phyloP scores from a whole-genome alignment of 2,888 invertebrate genomes.

The Thyatira batis region DNA sequence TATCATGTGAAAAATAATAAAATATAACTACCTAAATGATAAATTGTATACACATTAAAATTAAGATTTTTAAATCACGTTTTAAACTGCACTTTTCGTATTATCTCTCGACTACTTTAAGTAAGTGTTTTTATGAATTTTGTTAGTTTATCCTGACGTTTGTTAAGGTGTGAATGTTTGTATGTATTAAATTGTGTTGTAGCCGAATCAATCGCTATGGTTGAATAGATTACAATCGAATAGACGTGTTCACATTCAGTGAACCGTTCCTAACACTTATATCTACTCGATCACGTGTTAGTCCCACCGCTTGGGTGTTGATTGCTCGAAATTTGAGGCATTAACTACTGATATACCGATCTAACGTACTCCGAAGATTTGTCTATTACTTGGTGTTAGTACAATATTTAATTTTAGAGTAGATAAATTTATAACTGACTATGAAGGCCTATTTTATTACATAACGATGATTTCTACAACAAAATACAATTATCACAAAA shows the following conservation, averaged over 20 bases:
- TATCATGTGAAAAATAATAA: background rate
- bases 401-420: too few species aligned
- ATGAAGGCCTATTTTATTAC: too few species aligned
- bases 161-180: background rate
- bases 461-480: too few species aligned
- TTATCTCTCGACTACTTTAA: too few species aligned
- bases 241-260: constrained; percentile 19
- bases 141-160: too few species aligned
- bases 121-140: too few species aligned
- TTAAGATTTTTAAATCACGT: background rate
- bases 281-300: constrained; percentile 28
- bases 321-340: constrained; percentile 25
- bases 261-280: constrained; percentile 28
- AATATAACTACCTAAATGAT: background rate
- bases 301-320: constrained; percentile 20
- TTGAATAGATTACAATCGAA: constrained; percentile 31
- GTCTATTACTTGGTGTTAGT: too few species aligned
- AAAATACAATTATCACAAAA: too few species aligned
- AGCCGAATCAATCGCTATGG: constrained; percentile 19
- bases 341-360: constrained; percentile 7
- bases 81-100: background rate
- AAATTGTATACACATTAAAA: background rate
- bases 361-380: background rate
- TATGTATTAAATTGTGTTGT: constrained; percentile 2
- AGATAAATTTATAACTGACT: too few species aligned